These are phyloP conservation scores for Oplegnathus fasciatus DNA, from an alignment of 2,113 vertebrate genomes.

Conservation along the genomic window DNA sequence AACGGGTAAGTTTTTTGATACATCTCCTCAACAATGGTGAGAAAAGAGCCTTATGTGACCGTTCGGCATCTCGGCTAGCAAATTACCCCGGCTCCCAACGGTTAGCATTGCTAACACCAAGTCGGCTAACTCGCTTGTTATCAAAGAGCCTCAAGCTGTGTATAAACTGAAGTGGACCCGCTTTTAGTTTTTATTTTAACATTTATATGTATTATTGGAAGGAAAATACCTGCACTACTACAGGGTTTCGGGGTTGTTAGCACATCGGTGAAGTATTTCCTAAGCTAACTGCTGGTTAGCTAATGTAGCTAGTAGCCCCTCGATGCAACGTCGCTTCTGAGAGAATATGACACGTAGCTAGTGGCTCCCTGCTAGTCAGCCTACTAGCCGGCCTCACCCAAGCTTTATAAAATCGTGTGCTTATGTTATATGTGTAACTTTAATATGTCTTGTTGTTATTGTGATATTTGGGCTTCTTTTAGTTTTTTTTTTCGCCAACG, in stretches of 20 bases:
- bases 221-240: rapidly evolving
- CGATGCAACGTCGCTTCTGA: slow-evolving; percentile 69
- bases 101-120: slow-evolving; percentile 63
- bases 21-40: background rate
- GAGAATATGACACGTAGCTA: slow-evolving; percentile 81
- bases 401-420: background rate
- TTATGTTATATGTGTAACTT: rapidly evolving
- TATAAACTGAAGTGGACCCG: background rate
- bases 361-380: slow-evolving; percentile 62
- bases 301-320: slow-evolving; percentile 19
- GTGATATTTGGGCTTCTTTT: background rate
- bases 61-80: slow-evolving; percentile 59
- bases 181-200: background rate
- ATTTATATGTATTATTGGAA: rapidly evolving
- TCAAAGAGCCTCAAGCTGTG: background rate
- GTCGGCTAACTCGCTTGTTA: slow-evolving; percentile 30
- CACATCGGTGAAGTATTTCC: background rate
- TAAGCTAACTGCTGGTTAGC: slow-evolving; percentile 50
- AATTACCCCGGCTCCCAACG: slow-evolving; percentile 58
- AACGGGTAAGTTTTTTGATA: slow-evolving; percentile 73
- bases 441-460: background rate
- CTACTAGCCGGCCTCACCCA: slow-evolving; percentile 48
- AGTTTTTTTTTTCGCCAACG: background rate
- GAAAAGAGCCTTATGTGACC: slow-evolving; percentile 24
- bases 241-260: rapidly evolving